A percentile compares a stretch with the other conserved stretches of the same genome.
Evolutionary conservation across 2,797 vertebrate genomes (phyloP).

Genomic region (Notoglanidium macrostoma): DNA sequence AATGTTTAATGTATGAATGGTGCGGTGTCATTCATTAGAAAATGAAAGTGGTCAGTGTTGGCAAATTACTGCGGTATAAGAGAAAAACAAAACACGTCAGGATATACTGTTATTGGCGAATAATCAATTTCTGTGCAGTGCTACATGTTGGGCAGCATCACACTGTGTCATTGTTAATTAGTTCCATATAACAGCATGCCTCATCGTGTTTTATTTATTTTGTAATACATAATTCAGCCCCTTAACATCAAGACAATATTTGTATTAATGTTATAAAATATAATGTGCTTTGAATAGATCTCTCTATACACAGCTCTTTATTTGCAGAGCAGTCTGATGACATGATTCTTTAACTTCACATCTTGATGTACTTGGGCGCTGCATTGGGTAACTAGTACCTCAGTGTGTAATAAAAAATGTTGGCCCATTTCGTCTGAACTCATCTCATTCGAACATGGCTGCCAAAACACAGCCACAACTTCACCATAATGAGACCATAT

Average conservation of each 20-base stretch:
- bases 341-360: neutral
- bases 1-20: neutral
- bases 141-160: neutral
- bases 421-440: neutral
- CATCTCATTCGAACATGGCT: constrained; percentile 3
- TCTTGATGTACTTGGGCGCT: neutral
- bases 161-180: neutral
- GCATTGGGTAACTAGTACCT: neutral
- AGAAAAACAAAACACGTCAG: neutral
- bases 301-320: neutral
- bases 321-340: neutral
- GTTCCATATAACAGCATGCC: neutral
- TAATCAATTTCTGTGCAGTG: neutral
- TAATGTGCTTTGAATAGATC: neutral
- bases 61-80: neutral
- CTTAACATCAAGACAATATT: neutral
- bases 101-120: neutral
- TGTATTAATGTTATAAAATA: neutral
- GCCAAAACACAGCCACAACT: constrained; percentile 1
- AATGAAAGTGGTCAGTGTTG: neutral
- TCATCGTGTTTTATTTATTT: neutral
- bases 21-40: neutral
- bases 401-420: neutral
- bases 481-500: neutral
- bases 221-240: neutral